Conservation (phyloP, 2,113 vertebrate genomes). For the Myxocyprinus asiaticus region DNA sequence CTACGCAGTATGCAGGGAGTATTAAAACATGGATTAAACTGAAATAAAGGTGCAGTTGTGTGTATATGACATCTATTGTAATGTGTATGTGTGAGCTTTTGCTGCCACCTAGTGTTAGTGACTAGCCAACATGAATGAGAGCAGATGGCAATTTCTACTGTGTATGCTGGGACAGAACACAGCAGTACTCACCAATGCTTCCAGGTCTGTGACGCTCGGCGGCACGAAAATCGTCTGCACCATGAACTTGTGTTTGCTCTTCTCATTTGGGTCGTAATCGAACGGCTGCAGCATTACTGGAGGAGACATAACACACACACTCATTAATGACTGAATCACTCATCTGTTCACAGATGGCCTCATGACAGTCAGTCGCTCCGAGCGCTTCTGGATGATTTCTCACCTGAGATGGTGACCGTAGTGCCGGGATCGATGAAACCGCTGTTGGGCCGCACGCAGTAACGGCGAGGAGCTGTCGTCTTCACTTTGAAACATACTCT, state of each 20-base stretch:
- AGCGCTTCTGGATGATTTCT: slow-evolving; percentile 12
- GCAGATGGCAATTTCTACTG: no score
- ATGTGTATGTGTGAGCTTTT: no score
- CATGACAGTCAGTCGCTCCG: no score
- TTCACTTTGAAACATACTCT: slow-evolving; percentile 93
- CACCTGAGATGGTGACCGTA: slow-evolving; percentile 85
- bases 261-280: slow-evolving; percentile 91
- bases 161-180: neutral
- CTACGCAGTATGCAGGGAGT: no score
- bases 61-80: no score
- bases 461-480: slow-evolving; percentile 88
- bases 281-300: slow-evolving; percentile 91
- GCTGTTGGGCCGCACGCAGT: slow-evolving; percentile 90
- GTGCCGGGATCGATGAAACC: slow-evolving; percentile 84
- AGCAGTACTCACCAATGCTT: slow-evolving; percentile 81
- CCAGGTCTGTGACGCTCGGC: slow-evolving; percentile 82
- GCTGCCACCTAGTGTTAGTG: no score
- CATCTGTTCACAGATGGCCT: no score
- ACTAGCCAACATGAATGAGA: no score
- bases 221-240: slow-evolving; percentile 90
- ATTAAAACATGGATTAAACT: no score
- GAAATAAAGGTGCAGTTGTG: no score
- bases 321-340: neutral
- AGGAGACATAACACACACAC: slow-evolving; percentile 14
- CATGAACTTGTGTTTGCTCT: slow-evolving; percentile 94